These are phyloP conservation scores for Leptonema lineaticorne DNA, from an alignment of 1,140 invertebrate species.

Conservation along the genomic window DNA sequence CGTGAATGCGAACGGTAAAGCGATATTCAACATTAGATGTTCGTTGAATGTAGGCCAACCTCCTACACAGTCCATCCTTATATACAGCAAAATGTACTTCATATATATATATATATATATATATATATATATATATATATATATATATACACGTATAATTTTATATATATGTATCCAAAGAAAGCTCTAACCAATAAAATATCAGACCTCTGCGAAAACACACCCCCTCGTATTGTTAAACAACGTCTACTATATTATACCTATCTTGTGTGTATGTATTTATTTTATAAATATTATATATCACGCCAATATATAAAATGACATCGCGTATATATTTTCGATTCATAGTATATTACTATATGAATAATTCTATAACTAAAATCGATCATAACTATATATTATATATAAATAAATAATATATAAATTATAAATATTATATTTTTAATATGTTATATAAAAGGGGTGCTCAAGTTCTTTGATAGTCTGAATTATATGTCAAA, in stretches of 20 bases:
- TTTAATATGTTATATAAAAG: too few species aligned
- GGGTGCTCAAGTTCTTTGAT: too few species aligned
- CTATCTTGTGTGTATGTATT: not conserved
- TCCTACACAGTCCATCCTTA: slow-evolving; percentile 27
- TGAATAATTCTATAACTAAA: too few species aligned
- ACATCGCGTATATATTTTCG: too few species aligned
- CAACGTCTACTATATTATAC: not conserved
- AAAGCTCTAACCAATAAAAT: slow-evolving; percentile 41
- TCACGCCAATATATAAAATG: too few species aligned
- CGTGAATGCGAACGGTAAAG: slow-evolving; percentile 26
- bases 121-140: not conserved
- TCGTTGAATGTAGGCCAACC: slow-evolving; percentile 40
- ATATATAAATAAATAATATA: too few species aligned
- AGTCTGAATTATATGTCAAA: too few species aligned
- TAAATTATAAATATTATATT: too few species aligned
- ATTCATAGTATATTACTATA: too few species aligned
- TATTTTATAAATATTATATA: too few species aligned
- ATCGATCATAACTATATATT: too few species aligned
- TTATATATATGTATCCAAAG: slow-evolving; percentile 30
- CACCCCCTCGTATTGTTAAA: slow-evolving; percentile 33
- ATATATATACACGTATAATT: too few species aligned
- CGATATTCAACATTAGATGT: slow-evolving; percentile 34
- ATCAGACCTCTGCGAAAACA: slow-evolving; percentile 32
- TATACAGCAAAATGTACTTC: not conserved
- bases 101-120: not conserved